These are phyloP conservation scores for Cyclophora punctaria DNA, from an alignment of 2,888 invertebrate genomes.

Conservation along the genomic window DNA sequence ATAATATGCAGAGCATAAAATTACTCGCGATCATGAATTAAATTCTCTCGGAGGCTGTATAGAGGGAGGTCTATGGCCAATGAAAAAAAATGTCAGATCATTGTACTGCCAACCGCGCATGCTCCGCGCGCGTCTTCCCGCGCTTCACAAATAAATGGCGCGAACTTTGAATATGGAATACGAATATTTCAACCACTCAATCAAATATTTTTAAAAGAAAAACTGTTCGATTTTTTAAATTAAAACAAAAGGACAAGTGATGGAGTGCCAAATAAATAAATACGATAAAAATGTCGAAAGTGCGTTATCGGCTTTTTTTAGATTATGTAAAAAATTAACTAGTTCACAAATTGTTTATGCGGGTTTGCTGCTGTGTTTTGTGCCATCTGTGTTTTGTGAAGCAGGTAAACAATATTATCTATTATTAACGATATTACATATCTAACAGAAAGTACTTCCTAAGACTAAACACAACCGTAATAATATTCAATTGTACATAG, in stretches of 20 bases:
- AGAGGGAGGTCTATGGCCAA: conserved; percentile 38
- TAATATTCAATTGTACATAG: no score
- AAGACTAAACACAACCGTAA: no score
- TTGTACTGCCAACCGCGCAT: conserved; percentile 52
- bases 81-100: conserved; percentile 43
- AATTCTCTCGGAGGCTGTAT: conserved; percentile 37
- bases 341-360: conserved; percentile 42
- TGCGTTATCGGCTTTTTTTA: conserved; percentile 29
- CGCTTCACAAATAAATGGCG: conserved; percentile 39
- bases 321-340: conserved; percentile 35
- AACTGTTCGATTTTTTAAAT: background rate
- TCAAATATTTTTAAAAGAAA: conserved; percentile 1
- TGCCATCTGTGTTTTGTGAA: conserved; percentile 49
- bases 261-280: conserved; percentile 22
- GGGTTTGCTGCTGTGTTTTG: conserved; percentile 49
- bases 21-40: conserved; percentile 35
- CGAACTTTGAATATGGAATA: conserved; percentile 30
- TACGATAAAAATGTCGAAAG: conserved; percentile 18
- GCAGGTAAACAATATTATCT: conserved; percentile 33
- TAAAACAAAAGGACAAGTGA: conserved; percentile 14
- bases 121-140: conserved; percentile 49
- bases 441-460: no score
- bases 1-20: conserved; percentile 37
- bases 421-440: no score
- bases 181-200: background rate